Percentiles rank a stretch among this genome's conserved stretches.
Evolutionary conservation across 2,888 invertebrate species (phyloP).

Genomic region (Epistrophe eligans): DNA sequence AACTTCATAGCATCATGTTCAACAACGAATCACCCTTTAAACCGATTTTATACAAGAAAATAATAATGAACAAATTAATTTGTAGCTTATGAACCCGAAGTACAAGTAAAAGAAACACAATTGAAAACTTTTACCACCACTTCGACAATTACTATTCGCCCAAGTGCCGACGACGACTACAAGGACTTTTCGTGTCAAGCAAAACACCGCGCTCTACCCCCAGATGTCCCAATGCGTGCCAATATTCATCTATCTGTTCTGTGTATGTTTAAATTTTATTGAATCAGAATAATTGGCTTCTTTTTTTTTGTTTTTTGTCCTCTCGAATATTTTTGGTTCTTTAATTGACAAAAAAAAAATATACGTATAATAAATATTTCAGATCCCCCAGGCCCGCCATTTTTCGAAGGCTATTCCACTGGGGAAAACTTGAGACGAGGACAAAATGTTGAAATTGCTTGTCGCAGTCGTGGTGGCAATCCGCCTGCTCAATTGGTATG

Average conservation of each 20-base stretch:
- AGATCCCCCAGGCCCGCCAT: slow-evolving; percentile 82
- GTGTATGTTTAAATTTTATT: slow-evolving; percentile 79
- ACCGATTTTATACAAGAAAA: background rate
- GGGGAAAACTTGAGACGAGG: slow-evolving; percentile 81
- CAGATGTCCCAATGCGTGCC: slow-evolving; percentile 82
- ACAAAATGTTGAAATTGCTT: slow-evolving; percentile 81
- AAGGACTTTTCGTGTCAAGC: slow-evolving; percentile 82
- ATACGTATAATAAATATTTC: background rate
- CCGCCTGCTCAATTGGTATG: slow-evolving; percentile 82
- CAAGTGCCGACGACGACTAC: slow-evolving; percentile 81
- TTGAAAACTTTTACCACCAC: slow-evolving; percentile 81
- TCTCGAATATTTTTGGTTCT: slow-evolving; percentile 1
- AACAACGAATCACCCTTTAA: slow-evolving; percentile 13
- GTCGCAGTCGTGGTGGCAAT: slow-evolving; percentile 82
- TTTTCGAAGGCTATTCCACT: slow-evolving; percentile 82
- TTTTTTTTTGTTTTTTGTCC: background rate
- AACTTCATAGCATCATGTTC: background rate
- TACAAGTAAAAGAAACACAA: slow-evolving; percentile 79
- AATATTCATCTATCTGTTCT: slow-evolving; percentile 81
- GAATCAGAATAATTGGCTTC: background rate
- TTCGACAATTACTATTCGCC: slow-evolving; percentile 80
- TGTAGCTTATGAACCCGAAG: slow-evolving; percentile 78
- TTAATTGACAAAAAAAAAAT: slow-evolving; percentile 5
- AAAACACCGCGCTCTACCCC: slow-evolving; percentile 81
- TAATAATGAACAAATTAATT: slow-evolving; percentile 40